phyloP scores from a whole-genome alignment of 2,888 invertebrate species.

The Heliothis peltigera region DNA sequence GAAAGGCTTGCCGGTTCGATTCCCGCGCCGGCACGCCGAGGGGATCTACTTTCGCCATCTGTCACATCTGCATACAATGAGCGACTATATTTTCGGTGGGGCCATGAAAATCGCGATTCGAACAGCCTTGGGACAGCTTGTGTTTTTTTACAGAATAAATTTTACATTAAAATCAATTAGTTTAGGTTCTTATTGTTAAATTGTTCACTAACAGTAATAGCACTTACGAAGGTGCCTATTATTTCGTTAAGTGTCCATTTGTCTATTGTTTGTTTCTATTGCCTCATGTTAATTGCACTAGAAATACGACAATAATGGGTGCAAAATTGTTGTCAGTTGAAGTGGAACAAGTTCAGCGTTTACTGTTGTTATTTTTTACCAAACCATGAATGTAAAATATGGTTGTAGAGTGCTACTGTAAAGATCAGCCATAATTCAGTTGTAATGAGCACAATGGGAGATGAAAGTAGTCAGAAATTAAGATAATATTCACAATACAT shows the following conservation, averaged over 20 bases:
- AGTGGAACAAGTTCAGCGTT: not conserved
- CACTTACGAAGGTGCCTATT: constrained; percentile 11
- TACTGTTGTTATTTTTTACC: not conserved
- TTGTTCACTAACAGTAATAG: constrained; percentile 40
- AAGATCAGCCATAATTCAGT: too few relatives aligned
- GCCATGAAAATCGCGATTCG: constrained; percentile 61
- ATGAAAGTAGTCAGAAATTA: too few relatives aligned
- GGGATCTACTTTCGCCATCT: constrained; percentile 85
- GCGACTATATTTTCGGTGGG: constrained; percentile 57
- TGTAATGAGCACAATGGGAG: too few relatives aligned
- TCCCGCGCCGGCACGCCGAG: constrained; percentile 74
- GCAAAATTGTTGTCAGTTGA: not conserved
- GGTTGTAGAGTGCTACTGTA: too few relatives aligned
- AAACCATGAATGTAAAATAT: not conserved
- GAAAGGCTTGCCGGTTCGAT: constrained; percentile 83
- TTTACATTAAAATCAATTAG: constrained; percentile 48
- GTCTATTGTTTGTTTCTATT: constrained; percentile 23
- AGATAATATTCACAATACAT: too few relatives aligned
- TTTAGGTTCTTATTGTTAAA: constrained; percentile 36
- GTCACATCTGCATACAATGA: constrained; percentile 86
- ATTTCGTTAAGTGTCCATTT: constrained; percentile 23
- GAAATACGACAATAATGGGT: not conserved
- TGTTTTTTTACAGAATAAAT: constrained; percentile 10
- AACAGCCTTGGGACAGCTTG: not conserved
- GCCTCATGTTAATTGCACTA: not conserved